These are phyloP conservation scores for Neoascia interrupta DNA, from an alignment of 2,888 invertebrate genomes.

Conservation along the genomic window DNA sequence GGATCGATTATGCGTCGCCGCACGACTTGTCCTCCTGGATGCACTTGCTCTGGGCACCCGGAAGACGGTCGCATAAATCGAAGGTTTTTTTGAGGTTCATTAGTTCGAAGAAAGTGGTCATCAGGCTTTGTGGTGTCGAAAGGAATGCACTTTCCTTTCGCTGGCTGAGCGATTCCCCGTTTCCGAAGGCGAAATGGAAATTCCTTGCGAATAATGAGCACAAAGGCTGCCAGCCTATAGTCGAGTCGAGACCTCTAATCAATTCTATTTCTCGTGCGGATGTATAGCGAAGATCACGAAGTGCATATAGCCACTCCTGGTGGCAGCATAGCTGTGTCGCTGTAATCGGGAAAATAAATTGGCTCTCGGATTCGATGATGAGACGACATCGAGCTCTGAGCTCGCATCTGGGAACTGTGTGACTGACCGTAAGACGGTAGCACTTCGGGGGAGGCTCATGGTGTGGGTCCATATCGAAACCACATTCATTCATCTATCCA, in stretches of 20 bases:
- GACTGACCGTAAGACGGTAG: no score
- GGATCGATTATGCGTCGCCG: conserved; percentile 58
- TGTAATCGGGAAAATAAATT: conserved; percentile 60
- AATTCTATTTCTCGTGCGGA: conserved; percentile 40
- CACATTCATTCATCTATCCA: no score
- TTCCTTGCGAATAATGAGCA: conserved; percentile 47
- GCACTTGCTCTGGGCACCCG: conserved; percentile 57
- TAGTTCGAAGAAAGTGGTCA: conserved; percentile 58
- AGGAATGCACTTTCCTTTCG: conserved; percentile 65
- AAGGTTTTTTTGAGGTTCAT: conserved; percentile 54
- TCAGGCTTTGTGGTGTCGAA: conserved; percentile 3
- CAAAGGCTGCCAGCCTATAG: conserved; percentile 47
- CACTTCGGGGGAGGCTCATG: no score
- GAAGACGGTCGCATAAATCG: conserved; percentile 57
- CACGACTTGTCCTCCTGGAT: conserved; percentile 44
- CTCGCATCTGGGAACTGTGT: no score
- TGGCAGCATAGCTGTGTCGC: conserved; percentile 4
- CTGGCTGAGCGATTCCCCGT: conserved; percentile 38
- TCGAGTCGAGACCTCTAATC: conserved; percentile 46
- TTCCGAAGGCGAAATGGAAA: conserved; percentile 12
- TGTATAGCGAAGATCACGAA: conserved; percentile 44
- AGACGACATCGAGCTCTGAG: no score
- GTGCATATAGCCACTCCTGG: conserved; percentile 56
- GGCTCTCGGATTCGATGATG: conserved; percentile 59
- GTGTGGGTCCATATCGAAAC: no score